Evolutionary conservation across 1,140 invertebrate genomes (phyloP), one percentile per base, ranked within the genome.

Genomic region (Ostrea denselamellosa): DNA sequence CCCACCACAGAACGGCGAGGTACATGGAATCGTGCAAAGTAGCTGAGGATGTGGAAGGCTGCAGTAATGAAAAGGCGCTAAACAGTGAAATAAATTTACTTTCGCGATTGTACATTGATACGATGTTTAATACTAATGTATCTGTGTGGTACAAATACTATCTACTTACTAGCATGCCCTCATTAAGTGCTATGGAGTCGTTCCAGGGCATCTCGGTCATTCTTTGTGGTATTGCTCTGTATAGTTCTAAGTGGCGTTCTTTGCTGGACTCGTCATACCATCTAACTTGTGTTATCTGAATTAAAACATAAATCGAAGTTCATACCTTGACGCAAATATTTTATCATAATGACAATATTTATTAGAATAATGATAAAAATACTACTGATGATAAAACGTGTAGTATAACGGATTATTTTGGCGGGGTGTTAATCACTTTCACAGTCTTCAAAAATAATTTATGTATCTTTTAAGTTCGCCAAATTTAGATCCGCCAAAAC

Each of bases 1-100:
- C 51, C 82, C 82, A 83, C 82, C 82, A 83, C 8, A 83, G 44
- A 54, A 83, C n/a, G 19, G 82, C 82, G 2, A 83, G 82, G 44
- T 52, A 53, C 82, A 83, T 83, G 10, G 51, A 53, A 53, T 83
- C 82, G 22, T 83, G 53, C 17, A 83, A n/a, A 25, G 53, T 8
- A 34, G 82, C 51, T 0, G 68, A 22, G 14, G 58, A 62, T 12
- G 25, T 12, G 25, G 68, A 34, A 14, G 68, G 68, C 25, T 22
- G 28, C 25, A 14, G 68, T 28, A 77, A 28, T 28, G 7, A 34
- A 77, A 4, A 68, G 17, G 3, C 12, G 3, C 5, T 17, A 9
- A 14, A 14, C 0, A 3, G 28, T 14, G 14, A 28, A 77, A 10
- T 34, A 34, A 12, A 25, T 77, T 34, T 10, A 77, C 9, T 10